Evolutionary conservation across 2,113 vertebrate genomes (phyloP).

Genomic region (Neodontobutis hainanensis): DNA sequence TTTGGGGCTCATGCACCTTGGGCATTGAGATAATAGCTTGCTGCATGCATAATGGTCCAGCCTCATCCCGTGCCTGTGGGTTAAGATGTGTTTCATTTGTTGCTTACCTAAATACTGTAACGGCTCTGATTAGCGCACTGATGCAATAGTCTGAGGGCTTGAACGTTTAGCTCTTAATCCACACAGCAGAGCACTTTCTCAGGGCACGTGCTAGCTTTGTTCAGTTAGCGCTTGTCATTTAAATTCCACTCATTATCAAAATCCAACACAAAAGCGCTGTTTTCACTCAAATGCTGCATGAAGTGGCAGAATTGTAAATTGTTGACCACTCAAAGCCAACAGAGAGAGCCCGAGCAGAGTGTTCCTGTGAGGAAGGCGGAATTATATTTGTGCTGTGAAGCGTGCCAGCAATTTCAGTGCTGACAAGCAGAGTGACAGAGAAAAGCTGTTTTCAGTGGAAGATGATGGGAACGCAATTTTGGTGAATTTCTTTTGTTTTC

Average conservation of each 20-base stretch:
- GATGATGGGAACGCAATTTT: slow-evolving; percentile 45
- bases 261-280: slow-evolving; percentile 41
- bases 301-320: slow-evolving; percentile 58
- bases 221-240: slow-evolving; percentile 52
- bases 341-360: slow-evolving; percentile 51
- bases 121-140: slow-evolving; percentile 63
- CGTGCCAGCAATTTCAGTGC: slow-evolving; percentile 53
- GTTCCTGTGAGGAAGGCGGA: slow-evolving; percentile 61
- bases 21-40: slow-evolving; percentile 67
- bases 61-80: slow-evolving; percentile 49
- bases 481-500: slow-evolving; percentile 3
- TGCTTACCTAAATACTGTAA: slow-evolving; percentile 69
- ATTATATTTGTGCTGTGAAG: slow-evolving; percentile 68
- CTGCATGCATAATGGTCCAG: slow-evolving; percentile 64
- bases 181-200: slow-evolving; percentile 45
- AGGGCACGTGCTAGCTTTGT: slow-evolving; percentile 38
- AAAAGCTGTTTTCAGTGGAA: slow-evolving; percentile 65
- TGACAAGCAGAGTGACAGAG: slow-evolving; percentile 59
- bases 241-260: slow-evolving; percentile 56
- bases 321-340: slow-evolving; percentile 68
- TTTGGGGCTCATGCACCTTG: slow-evolving; percentile 65
- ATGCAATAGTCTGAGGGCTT: slow-evolving; percentile 59
- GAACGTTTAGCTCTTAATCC: slow-evolving; percentile 62
- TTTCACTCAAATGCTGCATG: slow-evolving; percentile 30
- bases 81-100: slow-evolving; percentile 65